Evolutionary conservation across 2,113 vertebrate species (phyloP), one percentile per base, ranked within the genome.

Genomic region (Stictonetta naevosa): DNA sequence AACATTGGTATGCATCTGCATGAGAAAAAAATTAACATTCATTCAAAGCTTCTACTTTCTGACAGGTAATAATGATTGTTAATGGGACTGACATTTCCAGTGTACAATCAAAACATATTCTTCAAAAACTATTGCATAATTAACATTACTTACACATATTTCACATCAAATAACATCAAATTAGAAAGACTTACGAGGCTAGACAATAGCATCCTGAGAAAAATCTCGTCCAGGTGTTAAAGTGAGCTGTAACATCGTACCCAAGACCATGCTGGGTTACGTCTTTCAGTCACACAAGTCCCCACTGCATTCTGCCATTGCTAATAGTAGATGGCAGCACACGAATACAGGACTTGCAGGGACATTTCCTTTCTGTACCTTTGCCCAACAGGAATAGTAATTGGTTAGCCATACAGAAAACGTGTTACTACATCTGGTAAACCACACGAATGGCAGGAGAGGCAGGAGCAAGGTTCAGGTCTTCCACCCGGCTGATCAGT

Each of bases 71-170:
- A 95, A 97, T 94, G 95, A 96, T 81, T 91, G 96, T 96, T 98
- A 98, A 98, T 96, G 97, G 97, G 93, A 90, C 87, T 98, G 98
- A 97, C 97, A 98, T 98, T 98, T 97, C 92, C 92, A 90, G 79
- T 77, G 80, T 81, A 97, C 82, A 78, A 85, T 72, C 87, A 95
- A 97, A 96, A 96, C 92, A 84, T 95, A 80, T 96, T 97, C 93
- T 97, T 97, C 95, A 96, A 95, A 98, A 96, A 64, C 83, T 87
- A 55, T 84, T 76, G 68, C 92, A 78, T 97, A 97, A 97, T 97
- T 98, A 97, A 92, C 90, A 96, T 92, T 90, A 97, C 88, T 91
- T 89, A 64, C 87, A 96, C 92, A 97, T 93, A 96, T 93, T 93
- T 96, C 96, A 97, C 92, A 94, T 90, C 46, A 78, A 92, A 91